Percentiles rank a stretch among this genome's conserved stretches.
These are phyloP conservation scores for Aphaenogaster ashmeadi DNA, from an alignment of 1,140 invertebrate species.

Conservation along the genomic window DNA sequence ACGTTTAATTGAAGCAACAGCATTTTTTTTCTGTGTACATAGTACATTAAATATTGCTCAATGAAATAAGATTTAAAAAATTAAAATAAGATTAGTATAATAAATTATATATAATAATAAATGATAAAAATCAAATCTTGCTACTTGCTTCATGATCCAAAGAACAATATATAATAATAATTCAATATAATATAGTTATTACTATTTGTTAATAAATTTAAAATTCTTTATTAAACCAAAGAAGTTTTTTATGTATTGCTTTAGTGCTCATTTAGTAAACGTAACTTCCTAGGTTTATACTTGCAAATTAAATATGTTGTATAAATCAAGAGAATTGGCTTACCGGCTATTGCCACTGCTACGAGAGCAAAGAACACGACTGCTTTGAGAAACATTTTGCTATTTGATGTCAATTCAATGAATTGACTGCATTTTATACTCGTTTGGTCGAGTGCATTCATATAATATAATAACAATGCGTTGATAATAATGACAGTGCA, in stretches of 20 bases:
- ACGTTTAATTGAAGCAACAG: no score
- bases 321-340: constrained; percentile 34
- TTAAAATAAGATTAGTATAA: neutral
- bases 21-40: no score
- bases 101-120: neutral
- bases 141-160: neutral
- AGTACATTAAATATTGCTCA: neutral
- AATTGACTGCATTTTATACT: constrained; percentile 55
- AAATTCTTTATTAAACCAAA: neutral
- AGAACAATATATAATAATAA: neutral
- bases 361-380: constrained; percentile 54
- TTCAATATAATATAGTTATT: neutral
- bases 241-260: neutral
- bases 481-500: neutral
- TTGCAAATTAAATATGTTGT: neutral
- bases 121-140: neutral
- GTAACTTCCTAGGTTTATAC: neutral
- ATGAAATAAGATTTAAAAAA: no score
- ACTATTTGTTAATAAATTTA: neutral
- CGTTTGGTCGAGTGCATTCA: neutral
- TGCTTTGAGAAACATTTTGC: constrained; percentile 65
- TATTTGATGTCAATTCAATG: constrained; percentile 8
- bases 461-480: neutral
- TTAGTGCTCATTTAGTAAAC: neutral
- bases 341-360: constrained; percentile 53